Conservation (phyloP, 92 coral and sea anemone genomes). For the Heliopora coerulea region DNA sequence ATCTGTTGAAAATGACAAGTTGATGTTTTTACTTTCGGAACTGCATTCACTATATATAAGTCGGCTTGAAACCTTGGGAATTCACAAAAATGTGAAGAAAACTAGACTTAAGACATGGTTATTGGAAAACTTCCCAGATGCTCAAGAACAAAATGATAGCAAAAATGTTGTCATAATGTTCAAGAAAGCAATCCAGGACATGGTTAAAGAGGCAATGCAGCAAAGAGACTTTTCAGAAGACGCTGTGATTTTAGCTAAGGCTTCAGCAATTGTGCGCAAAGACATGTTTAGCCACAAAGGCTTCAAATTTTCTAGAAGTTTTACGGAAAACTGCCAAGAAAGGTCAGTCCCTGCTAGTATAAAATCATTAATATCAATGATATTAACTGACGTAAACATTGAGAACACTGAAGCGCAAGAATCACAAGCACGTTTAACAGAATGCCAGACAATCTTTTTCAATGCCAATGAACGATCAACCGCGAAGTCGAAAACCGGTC, state of each 20-base stretch:
- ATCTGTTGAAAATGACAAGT: conserved; percentile 46
- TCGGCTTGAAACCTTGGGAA: conserved; percentile 51
- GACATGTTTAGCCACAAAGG: conserved; percentile 59
- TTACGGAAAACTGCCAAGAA: conserved; percentile 62
- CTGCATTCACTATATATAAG: conserved; percentile 51
- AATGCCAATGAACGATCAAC: conserved; percentile 58
- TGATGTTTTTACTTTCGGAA: conserved; percentile 46
- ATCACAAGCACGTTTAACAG: conserved; percentile 67
- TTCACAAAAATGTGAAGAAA: conserved; percentile 54
- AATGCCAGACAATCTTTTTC: conserved; percentile 65
- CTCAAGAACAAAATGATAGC: conserved; percentile 60
- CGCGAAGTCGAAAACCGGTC: conserved; percentile 64
- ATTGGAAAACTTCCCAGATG: conserved; percentile 56
- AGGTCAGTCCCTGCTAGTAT: conserved; percentile 58
- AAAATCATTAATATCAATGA: conserved; percentile 55
- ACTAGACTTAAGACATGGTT: conserved; percentile 54
- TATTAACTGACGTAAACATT: conserved; percentile 62
- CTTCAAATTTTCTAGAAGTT: conserved; percentile 64
- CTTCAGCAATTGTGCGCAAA: conserved; percentile 60
- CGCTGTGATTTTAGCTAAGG: conserved; percentile 60
- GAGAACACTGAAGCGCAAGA: conserved; percentile 66
- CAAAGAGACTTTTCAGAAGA: conserved; percentile 62
- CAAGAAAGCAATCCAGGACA: conserved; percentile 52
- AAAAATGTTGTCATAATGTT: conserved; percentile 53
- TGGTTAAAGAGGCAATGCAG: conserved; percentile 53